Conservation (phyloP, 2,113 vertebrate genomes). For the Verasper variegatus region DNA sequence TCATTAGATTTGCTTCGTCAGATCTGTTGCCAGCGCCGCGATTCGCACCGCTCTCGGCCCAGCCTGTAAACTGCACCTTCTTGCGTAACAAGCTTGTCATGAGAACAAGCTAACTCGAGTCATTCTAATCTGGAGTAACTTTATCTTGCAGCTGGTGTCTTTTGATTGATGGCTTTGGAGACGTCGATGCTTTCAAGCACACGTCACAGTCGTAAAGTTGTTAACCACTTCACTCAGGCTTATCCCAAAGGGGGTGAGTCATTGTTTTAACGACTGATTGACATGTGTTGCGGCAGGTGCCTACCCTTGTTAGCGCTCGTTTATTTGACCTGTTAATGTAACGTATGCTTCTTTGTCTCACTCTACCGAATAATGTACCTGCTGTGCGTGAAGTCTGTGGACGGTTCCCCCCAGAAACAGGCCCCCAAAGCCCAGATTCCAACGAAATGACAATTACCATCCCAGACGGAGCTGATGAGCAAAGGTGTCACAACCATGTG, state of each 20-base stretch:
- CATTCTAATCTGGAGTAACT: slow-evolving; percentile 50
- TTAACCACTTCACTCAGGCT: slow-evolving; percentile 65
- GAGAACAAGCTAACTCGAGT: slow-evolving; percentile 50
- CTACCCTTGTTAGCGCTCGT: slow-evolving; percentile 37
- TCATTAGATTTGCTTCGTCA: slow-evolving; percentile 78
- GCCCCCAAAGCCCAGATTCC: slow-evolving; percentile 32
- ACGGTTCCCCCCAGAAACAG: slow-evolving; percentile 2
- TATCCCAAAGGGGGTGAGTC: slow-evolving; percentile 68
- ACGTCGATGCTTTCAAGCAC: slow-evolving; percentile 67
- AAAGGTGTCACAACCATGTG: slow-evolving; percentile 73
- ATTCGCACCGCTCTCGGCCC: slow-evolving; percentile 67
- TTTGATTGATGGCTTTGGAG: slow-evolving; percentile 68
- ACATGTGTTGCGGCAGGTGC: slow-evolving; percentile 67
- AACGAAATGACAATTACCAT: slow-evolving; percentile 55
- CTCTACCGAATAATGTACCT: background rate
- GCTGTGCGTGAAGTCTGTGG: background rate
- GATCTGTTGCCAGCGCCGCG: slow-evolving; percentile 73
- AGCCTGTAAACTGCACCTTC: slow-evolving; percentile 46
- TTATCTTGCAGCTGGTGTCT: slow-evolving; percentile 66
- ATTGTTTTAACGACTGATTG: slow-evolving; percentile 70
- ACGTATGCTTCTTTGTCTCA: slow-evolving; percentile 25
- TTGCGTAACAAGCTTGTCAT: slow-evolving; percentile 57
- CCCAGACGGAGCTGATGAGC: slow-evolving; percentile 63
- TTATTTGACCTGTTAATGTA: slow-evolving; percentile 15
- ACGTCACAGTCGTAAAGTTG: slow-evolving; percentile 75